Evolutionary conservation across 2,113 vertebrate species (phyloP), one percentile per base, ranked within the genome.

Genomic region (Pelecanoides urinatrix): DNA sequence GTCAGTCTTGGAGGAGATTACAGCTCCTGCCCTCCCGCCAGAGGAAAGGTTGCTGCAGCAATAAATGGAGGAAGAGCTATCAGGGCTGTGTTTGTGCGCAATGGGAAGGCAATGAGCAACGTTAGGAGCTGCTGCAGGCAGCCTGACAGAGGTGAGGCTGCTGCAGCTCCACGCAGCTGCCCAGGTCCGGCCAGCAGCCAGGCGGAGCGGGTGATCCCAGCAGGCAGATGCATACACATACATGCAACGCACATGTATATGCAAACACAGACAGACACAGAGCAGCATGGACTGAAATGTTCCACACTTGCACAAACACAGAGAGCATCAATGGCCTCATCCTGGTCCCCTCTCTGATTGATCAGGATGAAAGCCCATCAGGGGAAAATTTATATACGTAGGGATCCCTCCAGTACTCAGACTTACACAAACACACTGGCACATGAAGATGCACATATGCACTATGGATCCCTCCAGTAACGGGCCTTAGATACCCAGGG

Each of bases 271-370:
- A 22, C 13, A 21, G 55, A 45, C 44, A n/a, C 18, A 45, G 2
- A 56, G 11, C 29, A 15, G 29, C 53, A 50, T 2, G 25, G 66
- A n/a, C 36, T 32, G 72, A 67, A 61, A 45, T 0, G 3, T 16
- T 59, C n/a, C 1, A 6, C 27, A 6, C 40, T 61, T 0, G 0
- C 2, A 1, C 25, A 53, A 52, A 32, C 7, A 10, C 19, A 25
- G 11, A 61, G 11, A 86, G 32, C 19, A 44, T 20, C 32, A 50
- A 7, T 3, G 45, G 40, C 16, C 45, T 76, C 56, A 49, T 45
- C 27, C 40, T 82, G 23, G 16, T 36, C 15, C 30, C 15, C 53
- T 62, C 15, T 32, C 23, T 45, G 34, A 29, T 23, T 50, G 40
- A 40, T 26, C 1, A n/a, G 50, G 38, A 36, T 18, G 42, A 50